These are phyloP conservation scores for Steinernema hermaphroditum DNA, from an alignment of 2,888 invertebrate species.

Conservation along the genomic window DNA sequence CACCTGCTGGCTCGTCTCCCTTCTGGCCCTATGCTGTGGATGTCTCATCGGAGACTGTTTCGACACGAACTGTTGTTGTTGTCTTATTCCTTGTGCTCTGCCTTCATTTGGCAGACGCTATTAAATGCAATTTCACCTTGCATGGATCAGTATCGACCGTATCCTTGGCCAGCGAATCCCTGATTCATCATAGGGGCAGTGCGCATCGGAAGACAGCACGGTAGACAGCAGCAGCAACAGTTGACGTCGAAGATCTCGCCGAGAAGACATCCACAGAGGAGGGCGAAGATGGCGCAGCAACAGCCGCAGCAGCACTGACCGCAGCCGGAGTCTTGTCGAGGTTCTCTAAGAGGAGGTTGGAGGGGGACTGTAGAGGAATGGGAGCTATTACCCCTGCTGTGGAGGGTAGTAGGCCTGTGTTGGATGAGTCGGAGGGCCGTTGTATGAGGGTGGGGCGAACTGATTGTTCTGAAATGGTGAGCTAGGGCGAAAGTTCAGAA, in stretches of 20 bases:
- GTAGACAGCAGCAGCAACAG: neutral
- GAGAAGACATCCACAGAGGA: neutral
- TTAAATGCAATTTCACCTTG: neutral
- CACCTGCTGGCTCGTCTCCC: constrained; percentile 55
- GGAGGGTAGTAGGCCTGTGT: neutral
- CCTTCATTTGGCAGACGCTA: constrained; percentile 36
- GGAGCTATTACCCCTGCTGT: neutral
- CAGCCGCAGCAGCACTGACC: neutral
- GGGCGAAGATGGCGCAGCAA: neutral
- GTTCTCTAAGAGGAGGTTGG: neutral
- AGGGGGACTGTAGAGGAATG: neutral
- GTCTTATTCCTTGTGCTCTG: constrained; percentile 40
- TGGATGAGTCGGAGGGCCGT: neutral
- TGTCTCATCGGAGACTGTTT: constrained; percentile 55
- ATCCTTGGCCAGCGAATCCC: neutral
- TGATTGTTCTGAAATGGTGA: neutral
- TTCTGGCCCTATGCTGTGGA: constrained; percentile 58
- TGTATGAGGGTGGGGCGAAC: neutral
- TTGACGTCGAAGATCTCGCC: constrained; percentile 4
- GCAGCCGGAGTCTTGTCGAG: neutral
- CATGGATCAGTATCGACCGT: neutral
- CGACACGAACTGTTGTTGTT: constrained; percentile 42
- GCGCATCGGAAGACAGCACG: neutral
- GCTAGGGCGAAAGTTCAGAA: no score
- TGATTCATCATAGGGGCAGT: neutral